Evolutionary conservation across 2,113 vertebrate genomes (phyloP).

Genomic region (cat (Felis catus)): DNA sequence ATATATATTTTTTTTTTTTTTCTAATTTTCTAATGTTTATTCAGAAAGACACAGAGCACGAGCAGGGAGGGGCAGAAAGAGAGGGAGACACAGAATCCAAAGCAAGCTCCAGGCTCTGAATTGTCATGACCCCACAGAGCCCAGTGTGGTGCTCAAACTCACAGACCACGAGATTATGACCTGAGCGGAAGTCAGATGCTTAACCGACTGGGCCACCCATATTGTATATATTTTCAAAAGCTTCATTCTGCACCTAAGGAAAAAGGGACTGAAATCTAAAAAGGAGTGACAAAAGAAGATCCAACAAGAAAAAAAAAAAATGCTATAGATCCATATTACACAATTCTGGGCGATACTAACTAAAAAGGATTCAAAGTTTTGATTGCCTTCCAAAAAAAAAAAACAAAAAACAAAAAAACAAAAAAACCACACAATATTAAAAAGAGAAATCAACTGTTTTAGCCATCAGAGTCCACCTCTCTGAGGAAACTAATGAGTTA

Average conservation of each 20-base stretch:
- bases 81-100: no score
- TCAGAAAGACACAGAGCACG: no score
- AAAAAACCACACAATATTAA: background rate
- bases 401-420: no score
- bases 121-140: no score
- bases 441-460: background rate
- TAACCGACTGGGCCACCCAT: background rate
- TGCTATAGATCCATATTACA: background rate
- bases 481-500: background rate
- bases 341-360: background rate
- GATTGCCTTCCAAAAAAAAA: background rate
- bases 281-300: background rate
- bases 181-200: no score
- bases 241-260: background rate
- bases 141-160: no score
- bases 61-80: no score
- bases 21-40: no score
- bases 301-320: background rate
- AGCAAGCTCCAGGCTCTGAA: no score
- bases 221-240: background rate
- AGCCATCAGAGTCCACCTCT: background rate
- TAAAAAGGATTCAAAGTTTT: background rate
- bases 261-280: constrained; percentile 12
- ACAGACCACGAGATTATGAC: no score
- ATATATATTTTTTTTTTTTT: no score